phyloP scores from a whole-genome alignment of 2,797 vertebrate species.

The Megalops cyprinoides region DNA sequence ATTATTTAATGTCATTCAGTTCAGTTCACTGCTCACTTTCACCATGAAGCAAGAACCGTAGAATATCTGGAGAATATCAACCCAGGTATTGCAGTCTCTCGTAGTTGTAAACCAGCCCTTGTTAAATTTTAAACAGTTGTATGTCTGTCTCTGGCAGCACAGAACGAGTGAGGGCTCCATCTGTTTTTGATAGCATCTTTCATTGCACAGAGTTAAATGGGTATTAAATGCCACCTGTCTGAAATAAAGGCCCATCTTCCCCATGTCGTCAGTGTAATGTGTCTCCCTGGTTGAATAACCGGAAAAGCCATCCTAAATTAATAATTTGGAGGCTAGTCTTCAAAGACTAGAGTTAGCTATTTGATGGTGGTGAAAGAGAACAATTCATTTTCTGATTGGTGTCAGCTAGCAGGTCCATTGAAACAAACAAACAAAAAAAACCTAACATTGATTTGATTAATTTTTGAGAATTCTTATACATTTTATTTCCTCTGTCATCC shows the following conservation, averaged over 20 bases:
- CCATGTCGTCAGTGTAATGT: neutral
- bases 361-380: no score
- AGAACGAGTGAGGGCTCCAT: neutral
- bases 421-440: no score
- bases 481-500: no score
- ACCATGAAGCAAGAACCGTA: neutral
- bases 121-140: neutral
- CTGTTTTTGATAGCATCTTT: neutral
- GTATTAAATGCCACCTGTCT: conserved; percentile 1
- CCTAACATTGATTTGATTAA: no score
- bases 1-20: neutral
- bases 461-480: no score
- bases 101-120: neutral
- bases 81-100: neutral
- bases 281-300: no score
- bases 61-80: neutral
- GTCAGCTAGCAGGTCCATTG: no score
- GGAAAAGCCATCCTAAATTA: no score
- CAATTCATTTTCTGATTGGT: no score
- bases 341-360: no score
- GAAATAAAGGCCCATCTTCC: neutral
- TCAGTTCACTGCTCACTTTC: neutral
- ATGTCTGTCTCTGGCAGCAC: neutral
- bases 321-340: no score
- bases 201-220: neutral